These are phyloP conservation scores for Archips xylosteana DNA, from an alignment of 2,888 invertebrate genomes.

Conservation along the genomic window DNA sequence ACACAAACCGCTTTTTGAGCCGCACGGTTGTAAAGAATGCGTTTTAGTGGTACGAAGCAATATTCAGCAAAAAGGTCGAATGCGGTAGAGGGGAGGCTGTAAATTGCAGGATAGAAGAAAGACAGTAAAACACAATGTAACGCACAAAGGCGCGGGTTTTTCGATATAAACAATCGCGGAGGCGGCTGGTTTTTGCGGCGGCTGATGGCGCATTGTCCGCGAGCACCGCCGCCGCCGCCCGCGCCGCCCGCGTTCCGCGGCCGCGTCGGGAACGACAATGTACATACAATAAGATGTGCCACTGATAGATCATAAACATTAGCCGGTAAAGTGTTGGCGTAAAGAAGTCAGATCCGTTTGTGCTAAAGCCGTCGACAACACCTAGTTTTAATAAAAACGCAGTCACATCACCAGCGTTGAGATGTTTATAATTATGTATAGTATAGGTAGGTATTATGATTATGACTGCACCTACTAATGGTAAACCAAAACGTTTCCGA, in stretches of 20 bases:
- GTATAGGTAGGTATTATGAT: too few relatives aligned
- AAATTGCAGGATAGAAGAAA: constrained; percentile 25
- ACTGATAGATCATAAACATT: too few relatives aligned
- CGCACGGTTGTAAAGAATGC: constrained; percentile 7
- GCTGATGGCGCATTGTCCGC: constrained; percentile 33
- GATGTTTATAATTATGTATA: too few relatives aligned
- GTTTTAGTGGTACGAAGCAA: constrained; percentile 9
- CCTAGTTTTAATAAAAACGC: too few relatives aligned
- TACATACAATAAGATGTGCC: too few relatives aligned
- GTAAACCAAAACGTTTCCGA: too few relatives aligned
- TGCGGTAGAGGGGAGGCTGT: constrained; percentile 19
- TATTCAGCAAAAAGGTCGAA: constrained; percentile 27
- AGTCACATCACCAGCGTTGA: too few relatives aligned
- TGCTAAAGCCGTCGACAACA: too few relatives aligned
- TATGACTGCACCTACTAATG: too few relatives aligned
- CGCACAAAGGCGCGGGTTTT: constrained; percentile 33
- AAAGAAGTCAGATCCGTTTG: too few relatives aligned
- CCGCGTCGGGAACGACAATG: too few relatives aligned
- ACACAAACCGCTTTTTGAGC: constrained; percentile 23
- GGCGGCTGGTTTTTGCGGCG: constrained; percentile 19
- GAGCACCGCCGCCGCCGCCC: constrained; percentile 15
- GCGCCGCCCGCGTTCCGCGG: neutral
- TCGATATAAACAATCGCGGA: constrained; percentile 35
- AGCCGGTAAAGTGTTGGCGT: too few relatives aligned
- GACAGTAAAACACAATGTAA: constrained; percentile 40